Base-by-base conservation (phyloP, 2,888 invertebrate species). In the Cantharis lateralis region DNA sequence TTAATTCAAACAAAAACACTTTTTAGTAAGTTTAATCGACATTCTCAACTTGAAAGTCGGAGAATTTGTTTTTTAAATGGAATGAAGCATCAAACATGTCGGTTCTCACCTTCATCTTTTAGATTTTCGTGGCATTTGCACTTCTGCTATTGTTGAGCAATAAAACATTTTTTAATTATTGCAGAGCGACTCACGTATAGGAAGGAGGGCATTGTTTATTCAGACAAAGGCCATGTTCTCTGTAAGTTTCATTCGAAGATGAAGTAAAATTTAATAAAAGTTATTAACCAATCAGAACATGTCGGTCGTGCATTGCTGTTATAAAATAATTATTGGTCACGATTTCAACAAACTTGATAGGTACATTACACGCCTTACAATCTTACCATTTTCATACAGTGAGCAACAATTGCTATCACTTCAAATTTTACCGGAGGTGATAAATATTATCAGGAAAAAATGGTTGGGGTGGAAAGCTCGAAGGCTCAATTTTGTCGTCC, bases 321-420 rank as follows among this genome's bases (percentile, higher is more conserved):
- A 70, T 70, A 72, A 72, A 70, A 73, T 76, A 76, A 70, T 76
- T 76, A 72, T 72, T 70, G 68, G 76, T 72, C 76, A 72, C 72
- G 72, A 68, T 68, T 68, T 26, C 15, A 68, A 11, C 68, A 68
- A 68, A 68, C 68, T 68, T 32, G 68, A 68, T 68, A 66, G 64
- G 64, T 66, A 68, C 28, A 24, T 28, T 26, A 68, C 28, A 68
- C 68, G 68, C 68, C 28, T 66, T 24, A 66, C 24, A 66, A 66
- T 24, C 64, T 66, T 66, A 66, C 64, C 24, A 48, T 48, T 48
- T 48, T 48, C 48, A 48, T 48, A 48, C 48, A 48, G 48, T 48
- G n/a, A 48, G 48, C 48, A 48, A 48, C 48, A 48, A 48, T 48
- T n/a, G 13, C 48, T 1, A 48, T 48, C n/a, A 48, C 48, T 48